Evolutionary conservation across 2,888 invertebrate genomes (phyloP), one percentile per base, ranked within the genome.

Genomic region (Gerris lacustris): DNA sequence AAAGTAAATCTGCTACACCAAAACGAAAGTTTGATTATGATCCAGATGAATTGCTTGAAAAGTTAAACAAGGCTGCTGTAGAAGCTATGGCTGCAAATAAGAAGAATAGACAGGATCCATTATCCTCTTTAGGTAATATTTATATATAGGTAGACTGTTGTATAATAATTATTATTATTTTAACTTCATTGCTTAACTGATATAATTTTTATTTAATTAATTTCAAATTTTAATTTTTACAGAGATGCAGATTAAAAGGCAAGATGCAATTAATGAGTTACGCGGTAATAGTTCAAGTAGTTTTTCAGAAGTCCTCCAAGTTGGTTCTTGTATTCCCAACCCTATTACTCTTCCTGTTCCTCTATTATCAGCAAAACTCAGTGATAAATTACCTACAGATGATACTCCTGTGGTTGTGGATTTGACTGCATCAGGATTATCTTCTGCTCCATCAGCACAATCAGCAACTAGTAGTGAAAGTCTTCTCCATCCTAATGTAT

Each of bases 401-500:
- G 69, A 73, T 17, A 17, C 70, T 7, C 71, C 74, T 45, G 63
- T 73, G n/a, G 72, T 73, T 11, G 62, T 73, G 6, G 74, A 74
- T 45, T 45, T 70, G 15, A 67, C 70, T 45, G 69, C 70, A 17
- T 68, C 73, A 0, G 62, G 74, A 15, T 64, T 45, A 18, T 68
- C 71, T 67, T 47, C 72, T 71, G 69, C 63, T 55, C 67, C 67
- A 67, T 45, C 18, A 45, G 66, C 68, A 71, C 68, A 69, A 70
- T 62, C 67, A 71, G 67, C 11, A 68, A 45, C 72, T 73, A 67
- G 73, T 74, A 45, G 70, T 69, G 73, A 72, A 68, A 73, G 69
- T 55, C 71, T 75, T 6, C 69, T 75, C 9, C 74, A 75, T 72
- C 74, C 75, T 6, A 75, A 75, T 69, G 75, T 75, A 69, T 71